A percentile compares a stretch with the other conserved stretches of the same genome.
Evolutionary conservation across 1,140 invertebrate species (phyloP).

Genomic region (Asbolus verrucosus): DNA sequence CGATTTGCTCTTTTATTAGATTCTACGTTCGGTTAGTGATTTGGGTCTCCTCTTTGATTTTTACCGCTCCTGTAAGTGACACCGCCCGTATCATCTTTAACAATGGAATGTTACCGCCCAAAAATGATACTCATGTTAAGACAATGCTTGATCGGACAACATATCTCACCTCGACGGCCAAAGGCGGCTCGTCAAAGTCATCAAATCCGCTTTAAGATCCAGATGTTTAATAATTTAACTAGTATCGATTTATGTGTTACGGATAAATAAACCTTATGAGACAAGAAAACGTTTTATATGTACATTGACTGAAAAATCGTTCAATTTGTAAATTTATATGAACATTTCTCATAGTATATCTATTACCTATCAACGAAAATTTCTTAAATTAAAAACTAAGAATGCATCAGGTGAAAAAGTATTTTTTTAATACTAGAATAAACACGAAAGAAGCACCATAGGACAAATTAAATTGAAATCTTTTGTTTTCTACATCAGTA

Average conservation of each 20-base stretch:
- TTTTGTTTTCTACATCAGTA: conserved; percentile 36
- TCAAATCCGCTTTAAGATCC: background rate
- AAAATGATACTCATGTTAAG: conserved; percentile 49
- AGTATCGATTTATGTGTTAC: too few species aligned
- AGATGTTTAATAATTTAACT: background rate
- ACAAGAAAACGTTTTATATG: too few species aligned
- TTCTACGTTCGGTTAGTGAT: background rate
- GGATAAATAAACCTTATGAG: too few species aligned
- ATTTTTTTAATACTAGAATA: too few species aligned
- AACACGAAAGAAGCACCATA: background rate
- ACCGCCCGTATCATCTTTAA: conserved; percentile 38
- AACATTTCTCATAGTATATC: too few species aligned
- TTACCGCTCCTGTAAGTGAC: conserved; percentile 45
- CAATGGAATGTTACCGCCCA: conserved; percentile 46
- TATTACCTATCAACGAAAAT: too few species aligned
- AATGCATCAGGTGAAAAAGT: too few species aligned
- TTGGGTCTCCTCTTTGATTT: conserved; percentile 23
- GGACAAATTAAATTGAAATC: conserved; percentile 38
- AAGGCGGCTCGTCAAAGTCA: conserved; percentile 8
- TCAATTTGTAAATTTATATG: too few species aligned
- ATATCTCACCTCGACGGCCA: conserved; percentile 38
- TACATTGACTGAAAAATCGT: too few species aligned
- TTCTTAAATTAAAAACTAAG: too few species aligned
- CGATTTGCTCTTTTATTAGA: background rate
- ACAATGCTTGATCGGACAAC: conserved; percentile 41